phyloP scores from a whole-genome alignment of 2,888 invertebrate species.

The Dromius quadrimaculatus region DNA sequence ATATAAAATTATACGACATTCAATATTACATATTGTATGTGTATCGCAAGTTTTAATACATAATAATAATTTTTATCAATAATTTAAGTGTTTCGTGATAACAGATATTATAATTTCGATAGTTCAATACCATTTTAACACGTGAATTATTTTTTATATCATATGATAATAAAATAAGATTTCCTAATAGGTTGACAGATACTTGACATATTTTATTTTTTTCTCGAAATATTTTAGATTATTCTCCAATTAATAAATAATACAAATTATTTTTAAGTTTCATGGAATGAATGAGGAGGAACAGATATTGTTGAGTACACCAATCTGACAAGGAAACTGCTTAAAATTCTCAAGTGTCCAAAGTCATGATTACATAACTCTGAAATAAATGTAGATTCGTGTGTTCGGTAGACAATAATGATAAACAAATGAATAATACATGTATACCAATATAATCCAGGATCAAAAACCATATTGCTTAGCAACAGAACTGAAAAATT shows the following conservation, averaged over 20 bases:
- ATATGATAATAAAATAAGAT: conserved; percentile 15
- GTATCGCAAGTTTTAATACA: neutral
- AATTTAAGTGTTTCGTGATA: conserved; percentile 21
- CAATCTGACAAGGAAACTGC: too few species aligned
- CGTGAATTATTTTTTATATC: conserved; percentile 3
- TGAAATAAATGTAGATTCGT: conserved; percentile 12
- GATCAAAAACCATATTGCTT: conserved; percentile 23
- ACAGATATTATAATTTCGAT: conserved; percentile 9
- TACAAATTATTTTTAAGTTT: too few species aligned
- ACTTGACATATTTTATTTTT: conserved; percentile 24
- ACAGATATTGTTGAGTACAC: too few species aligned
- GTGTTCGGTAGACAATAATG: conserved; percentile 17
- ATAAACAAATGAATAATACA: conserved; percentile 47
- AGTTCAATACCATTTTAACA: conserved; percentile 11
- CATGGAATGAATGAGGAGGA: too few species aligned
- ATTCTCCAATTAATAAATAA: too few species aligned
- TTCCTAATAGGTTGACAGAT: conserved; percentile 16
- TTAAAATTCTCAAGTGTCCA: conserved; percentile 4
- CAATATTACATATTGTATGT: too few species aligned
- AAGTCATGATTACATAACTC: conserved; percentile 1
- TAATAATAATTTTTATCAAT: conserved; percentile 1
- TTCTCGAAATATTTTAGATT: too few species aligned
- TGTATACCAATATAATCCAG: neutral
- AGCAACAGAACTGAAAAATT: too few species aligned
- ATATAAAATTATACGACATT: too few species aligned